Evolutionary conservation across 2,797 vertebrate genomes (phyloP).

Genomic region (Paguma larvata): DNA sequence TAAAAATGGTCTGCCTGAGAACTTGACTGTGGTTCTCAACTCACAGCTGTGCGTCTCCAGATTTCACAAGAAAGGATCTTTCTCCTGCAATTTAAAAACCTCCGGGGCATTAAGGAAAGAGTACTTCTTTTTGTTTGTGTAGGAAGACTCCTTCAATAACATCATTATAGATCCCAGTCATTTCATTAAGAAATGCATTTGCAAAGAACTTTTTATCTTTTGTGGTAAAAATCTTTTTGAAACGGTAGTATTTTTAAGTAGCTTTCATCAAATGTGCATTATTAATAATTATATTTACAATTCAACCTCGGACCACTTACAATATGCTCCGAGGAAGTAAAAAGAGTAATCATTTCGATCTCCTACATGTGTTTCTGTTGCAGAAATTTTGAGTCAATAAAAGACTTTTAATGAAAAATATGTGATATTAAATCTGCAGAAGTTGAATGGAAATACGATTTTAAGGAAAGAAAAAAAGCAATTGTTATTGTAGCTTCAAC

Average conservation of each 20-base stretch:
- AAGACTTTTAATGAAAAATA: conserved; percentile 35
- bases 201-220: neutral
- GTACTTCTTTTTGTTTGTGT: neutral
- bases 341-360: neutral
- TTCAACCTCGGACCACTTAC: neutral
- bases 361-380: neutral
- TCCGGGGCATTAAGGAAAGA: neutral
- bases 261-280: neutral
- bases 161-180: neutral
- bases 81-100: neutral
- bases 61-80: neutral
- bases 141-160: conserved; percentile 27
- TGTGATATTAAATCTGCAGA: neutral
- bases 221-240: neutral
- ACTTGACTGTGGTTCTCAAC: neutral
- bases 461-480: conserved; percentile 25
- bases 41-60: neutral
- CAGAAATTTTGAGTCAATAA: neutral
- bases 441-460: conserved; percentile 48
- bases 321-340: neutral
- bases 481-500: conserved; percentile 40
- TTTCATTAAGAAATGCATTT: conserved; percentile 61
- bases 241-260: neutral
- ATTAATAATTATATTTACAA: neutral
- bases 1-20: neutral